Percentiles rank a stretch among this genome's conserved stretches.
phyloP scores from a whole-genome alignment of 2,888 invertebrate genomes.

The Galerucella calmariensis region DNA sequence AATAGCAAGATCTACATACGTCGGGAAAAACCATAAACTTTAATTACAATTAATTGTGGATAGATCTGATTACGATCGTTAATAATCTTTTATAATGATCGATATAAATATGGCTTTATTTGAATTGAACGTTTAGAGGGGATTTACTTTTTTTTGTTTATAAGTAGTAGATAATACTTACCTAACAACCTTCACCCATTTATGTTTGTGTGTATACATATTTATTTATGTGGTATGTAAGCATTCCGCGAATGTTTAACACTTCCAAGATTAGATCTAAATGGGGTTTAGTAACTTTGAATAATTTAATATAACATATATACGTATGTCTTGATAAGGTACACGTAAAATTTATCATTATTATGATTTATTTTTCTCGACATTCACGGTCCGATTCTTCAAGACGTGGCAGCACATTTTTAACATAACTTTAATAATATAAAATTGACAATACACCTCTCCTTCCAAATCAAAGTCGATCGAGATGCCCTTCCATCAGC shows the following conservation, averaged over 20 bases:
- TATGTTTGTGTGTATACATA: constrained; percentile 3
- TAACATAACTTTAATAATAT: too few species aligned
- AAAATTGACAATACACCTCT: too few species aligned
- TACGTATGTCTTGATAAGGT: background rate
- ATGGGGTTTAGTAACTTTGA: background rate
- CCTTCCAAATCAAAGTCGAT: too few species aligned
- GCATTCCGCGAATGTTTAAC: constrained; percentile 11
- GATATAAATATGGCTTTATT: constrained; percentile 9
- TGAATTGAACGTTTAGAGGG: background rate
- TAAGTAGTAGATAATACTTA: background rate
- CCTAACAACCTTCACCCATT: constrained; percentile 7
- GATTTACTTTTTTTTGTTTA: background rate
- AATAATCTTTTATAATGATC: background rate
- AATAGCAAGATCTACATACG: background rate
- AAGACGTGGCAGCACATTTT: too few species aligned
- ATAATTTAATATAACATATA: background rate
- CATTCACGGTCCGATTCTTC: too few species aligned
- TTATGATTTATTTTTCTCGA: too few species aligned
- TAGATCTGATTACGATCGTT: constrained; percentile 14
- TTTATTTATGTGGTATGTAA: background rate
- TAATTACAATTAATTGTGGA: constrained; percentile 9
- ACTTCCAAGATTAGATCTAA: constrained; percentile 9
- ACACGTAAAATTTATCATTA: background rate
- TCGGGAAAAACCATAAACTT: constrained; percentile 6
- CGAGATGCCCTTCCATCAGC: too few species aligned